A percentile compares a stretch with the other conserved stretches of the same genome.
phyloP scores from a whole-genome alignment of 2,797 vertebrate species.

The Gymnopithys bicolor region DNA sequence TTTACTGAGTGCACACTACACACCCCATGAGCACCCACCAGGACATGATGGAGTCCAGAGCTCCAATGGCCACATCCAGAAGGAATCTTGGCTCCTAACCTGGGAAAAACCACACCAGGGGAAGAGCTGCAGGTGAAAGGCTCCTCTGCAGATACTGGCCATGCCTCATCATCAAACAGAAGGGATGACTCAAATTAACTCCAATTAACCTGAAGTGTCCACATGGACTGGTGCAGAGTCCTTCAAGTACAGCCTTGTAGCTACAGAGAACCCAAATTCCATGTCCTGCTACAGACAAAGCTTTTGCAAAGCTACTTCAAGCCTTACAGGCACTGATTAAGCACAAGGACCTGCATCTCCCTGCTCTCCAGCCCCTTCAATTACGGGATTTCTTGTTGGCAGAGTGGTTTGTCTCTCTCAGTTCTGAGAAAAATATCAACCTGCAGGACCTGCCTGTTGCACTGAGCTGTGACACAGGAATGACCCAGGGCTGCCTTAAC shows the following conservation, averaged over 20 bases:
- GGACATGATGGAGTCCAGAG: background rate
- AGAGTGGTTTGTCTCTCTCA: background rate
- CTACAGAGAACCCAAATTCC: background rate
- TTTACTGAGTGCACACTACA: background rate
- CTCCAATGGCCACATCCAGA: background rate
- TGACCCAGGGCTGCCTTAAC: background rate
- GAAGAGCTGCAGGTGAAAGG: conserved; percentile 15
- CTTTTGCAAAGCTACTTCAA: background rate
- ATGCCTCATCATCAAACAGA: background rate
- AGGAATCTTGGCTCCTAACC: background rate
- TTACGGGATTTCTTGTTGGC: background rate
- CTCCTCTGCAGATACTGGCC: background rate
- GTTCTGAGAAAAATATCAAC: background rate
- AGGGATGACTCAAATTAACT: background rate
- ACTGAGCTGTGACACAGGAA: background rate
- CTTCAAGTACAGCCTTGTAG: background rate
- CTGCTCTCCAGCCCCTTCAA: background rate
- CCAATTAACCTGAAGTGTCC: background rate
- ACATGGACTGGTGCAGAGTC: background rate
- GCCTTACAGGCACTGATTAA: background rate
- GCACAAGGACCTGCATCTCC: background rate
- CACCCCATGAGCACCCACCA: background rate
- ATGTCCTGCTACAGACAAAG: accelerated
- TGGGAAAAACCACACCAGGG: background rate
- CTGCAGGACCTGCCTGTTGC: accelerated